These are phyloP conservation scores for Lutjanus campechanus DNA, from an alignment of 2,797 vertebrate genomes.

Conservation along the genomic window DNA sequence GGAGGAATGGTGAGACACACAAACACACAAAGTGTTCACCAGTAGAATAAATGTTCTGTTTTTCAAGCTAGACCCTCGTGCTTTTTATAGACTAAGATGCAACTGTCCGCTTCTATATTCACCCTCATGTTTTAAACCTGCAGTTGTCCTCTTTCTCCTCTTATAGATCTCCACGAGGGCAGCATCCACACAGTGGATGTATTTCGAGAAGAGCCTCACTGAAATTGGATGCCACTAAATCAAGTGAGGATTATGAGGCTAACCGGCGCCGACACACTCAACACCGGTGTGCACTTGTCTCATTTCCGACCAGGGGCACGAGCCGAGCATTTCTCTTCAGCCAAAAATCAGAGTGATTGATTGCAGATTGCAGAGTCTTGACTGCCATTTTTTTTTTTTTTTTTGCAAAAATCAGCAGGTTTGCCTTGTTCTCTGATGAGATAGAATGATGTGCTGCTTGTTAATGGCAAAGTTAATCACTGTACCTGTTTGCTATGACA, in stretches of 20 bases:
- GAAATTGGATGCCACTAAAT: slow-evolving; percentile 60
- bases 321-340: slow-evolving; percentile 20
- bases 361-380: slow-evolving; percentile 2
- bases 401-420: not conserved
- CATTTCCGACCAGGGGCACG: slow-evolving; percentile 18
- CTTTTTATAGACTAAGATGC: slow-evolving; percentile 39
- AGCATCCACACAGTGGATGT: slow-evolving; percentile 47
- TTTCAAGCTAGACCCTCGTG: slow-evolving; percentile 7
- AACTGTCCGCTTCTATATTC: slow-evolving; percentile 37
- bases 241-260: slow-evolving; percentile 54
- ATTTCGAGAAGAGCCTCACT: slow-evolving; percentile 61
- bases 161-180: slow-evolving; percentile 37
- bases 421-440: slow-evolving; percentile 3
- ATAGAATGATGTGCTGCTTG: slow-evolving; percentile 15
- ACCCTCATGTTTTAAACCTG: slow-evolving; percentile 41
- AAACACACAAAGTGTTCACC: no score
- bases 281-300: slow-evolving; percentile 25
- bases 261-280: slow-evolving; percentile 18
- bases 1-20: no score
- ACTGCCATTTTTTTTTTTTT: not conserved
- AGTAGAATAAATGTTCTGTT: not conserved
- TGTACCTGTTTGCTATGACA: slow-evolving; percentile 19
- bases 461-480: slow-evolving; percentile 51
- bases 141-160: slow-evolving; percentile 42
- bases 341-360: slow-evolving; percentile 27